A percentile compares a stretch with the other conserved stretches of the same genome.
Conservation (phyloP, 2,113 vertebrate genomes). For the Hippoglossus stenolepis region DNA sequence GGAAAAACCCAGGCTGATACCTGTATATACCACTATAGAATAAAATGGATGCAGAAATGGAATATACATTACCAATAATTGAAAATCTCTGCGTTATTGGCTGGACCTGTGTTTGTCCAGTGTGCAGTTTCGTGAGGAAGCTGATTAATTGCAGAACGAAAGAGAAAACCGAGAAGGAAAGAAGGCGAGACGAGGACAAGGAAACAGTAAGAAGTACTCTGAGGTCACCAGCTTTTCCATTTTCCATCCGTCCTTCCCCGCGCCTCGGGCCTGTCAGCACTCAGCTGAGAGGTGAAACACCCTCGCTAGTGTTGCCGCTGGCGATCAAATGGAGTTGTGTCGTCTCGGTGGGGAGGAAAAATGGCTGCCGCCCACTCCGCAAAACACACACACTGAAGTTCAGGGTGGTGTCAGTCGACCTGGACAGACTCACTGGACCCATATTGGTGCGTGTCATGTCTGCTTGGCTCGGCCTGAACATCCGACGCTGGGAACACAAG, state of each 20-base stretch:
- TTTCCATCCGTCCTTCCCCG: constrained; percentile 29
- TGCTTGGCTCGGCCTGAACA: constrained; percentile 17
- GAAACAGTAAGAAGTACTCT: constrained; percentile 7
- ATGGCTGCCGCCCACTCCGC: constrained; percentile 16
- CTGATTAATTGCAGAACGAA: background rate
- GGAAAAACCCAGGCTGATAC: no score
- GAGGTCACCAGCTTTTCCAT: constrained; percentile 44
- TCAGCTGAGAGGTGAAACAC: constrained; percentile 52
- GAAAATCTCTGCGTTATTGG: no score
- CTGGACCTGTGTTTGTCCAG: background rate
- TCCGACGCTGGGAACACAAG: constrained; percentile 25
- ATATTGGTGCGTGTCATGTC: constrained; percentile 45
- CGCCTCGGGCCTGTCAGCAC: constrained; percentile 43
- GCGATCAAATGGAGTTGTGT: constrained; percentile 43
- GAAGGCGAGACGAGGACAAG: constrained; percentile 9
- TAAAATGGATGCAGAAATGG: background rate
- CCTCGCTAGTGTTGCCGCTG: constrained; percentile 31
- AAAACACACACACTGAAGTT: constrained; percentile 30
- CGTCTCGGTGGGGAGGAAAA: constrained; percentile 26
- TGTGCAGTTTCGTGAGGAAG: background rate
- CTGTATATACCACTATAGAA: background rate
- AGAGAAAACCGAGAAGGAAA: background rate
- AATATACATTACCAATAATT: background rate
- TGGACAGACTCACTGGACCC: constrained; percentile 21
- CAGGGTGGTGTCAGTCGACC: constrained; percentile 31